Base-by-base conservation (phyloP, 2,113 vertebrate genomes). In the Chloroceryle aenea region DNA sequence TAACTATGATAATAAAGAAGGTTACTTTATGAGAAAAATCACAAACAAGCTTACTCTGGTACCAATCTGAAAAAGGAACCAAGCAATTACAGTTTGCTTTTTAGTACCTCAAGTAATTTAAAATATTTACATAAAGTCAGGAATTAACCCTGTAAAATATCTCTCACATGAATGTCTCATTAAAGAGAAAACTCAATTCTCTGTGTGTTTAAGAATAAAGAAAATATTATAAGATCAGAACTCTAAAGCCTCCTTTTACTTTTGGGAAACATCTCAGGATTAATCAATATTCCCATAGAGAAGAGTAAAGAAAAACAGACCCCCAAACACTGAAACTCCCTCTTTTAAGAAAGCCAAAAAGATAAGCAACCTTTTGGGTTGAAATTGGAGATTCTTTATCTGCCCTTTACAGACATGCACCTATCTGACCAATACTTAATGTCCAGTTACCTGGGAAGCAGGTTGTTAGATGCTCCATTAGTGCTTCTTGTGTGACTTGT, bases 401-500 rank as follows among this genome's bases (percentile, higher is more conserved):
- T 50, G 32, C 36, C 40, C 47, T 87, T 50, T 68, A 52, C 55
- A 91, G 87, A 48, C 36, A 45, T 12, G 12, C 1, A 4, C 36
- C 62, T 61, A 36, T 69, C n/a, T 61, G 50, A 77, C 12, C 5
- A 4, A 61, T 16, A 68, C 67, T 55, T 68, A n/a, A 58, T 8
- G 52, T 58, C 58, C 11, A 2, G 11, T 98, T 99, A 99, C 99
- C 99, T 99, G 99, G 99, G 97, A 99, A 99, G 97, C 99, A 99
- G 81, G 99, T 99, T 75, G 99, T 99, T 93, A 99, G 98, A 97
- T 99, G 99, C 94, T 99, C 99, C 96, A 99, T 99, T 89, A 99
- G 99, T 77, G 99, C 99, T 97, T 99, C 99, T 95, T 99, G 99
- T 63, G 99, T 99, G 97, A 99, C 99, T 90, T 99, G 98, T 96